A percentile compares a stretch with the other conserved stretches of the same genome.
These are phyloP conservation scores for Platycnemis pennipes DNA, from an alignment of 2,888 invertebrate species.

Conservation along the genomic window DNA sequence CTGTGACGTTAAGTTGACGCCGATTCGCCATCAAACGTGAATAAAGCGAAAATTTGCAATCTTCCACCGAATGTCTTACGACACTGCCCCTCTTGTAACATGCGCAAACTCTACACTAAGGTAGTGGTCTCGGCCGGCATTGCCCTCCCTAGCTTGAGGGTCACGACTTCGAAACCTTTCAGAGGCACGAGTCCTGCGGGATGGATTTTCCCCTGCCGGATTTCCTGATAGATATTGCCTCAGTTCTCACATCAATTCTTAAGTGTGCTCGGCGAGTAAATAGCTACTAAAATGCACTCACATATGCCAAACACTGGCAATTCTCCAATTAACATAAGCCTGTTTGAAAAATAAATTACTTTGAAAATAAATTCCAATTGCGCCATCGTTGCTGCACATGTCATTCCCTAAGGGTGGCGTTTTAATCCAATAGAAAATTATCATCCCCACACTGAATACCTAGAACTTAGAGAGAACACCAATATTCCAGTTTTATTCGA, in stretches of 20 bases:
- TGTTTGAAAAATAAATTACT: background rate
- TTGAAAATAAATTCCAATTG: background rate
- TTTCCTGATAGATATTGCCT: background rate
- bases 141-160: background rate
- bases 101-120: background rate
- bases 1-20: no score
- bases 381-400: background rate
- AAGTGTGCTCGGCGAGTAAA: background rate
- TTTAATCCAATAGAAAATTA: background rate
- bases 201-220: background rate
- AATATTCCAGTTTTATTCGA: background rate
- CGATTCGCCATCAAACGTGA: background rate
- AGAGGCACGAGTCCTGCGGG: background rate
- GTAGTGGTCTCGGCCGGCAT: background rate
- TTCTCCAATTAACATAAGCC: background rate
- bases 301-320: background rate
- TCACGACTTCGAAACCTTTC: background rate
- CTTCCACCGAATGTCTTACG: background rate
- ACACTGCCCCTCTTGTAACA: background rate
- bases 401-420: background rate
- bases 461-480: background rate
- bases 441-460: background rate
- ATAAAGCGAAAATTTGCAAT: background rate
- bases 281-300: background rate
- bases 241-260: background rate